phyloP scores from a whole-genome alignment of 2,888 invertebrate species.

The Aphrophora alni region DNA sequence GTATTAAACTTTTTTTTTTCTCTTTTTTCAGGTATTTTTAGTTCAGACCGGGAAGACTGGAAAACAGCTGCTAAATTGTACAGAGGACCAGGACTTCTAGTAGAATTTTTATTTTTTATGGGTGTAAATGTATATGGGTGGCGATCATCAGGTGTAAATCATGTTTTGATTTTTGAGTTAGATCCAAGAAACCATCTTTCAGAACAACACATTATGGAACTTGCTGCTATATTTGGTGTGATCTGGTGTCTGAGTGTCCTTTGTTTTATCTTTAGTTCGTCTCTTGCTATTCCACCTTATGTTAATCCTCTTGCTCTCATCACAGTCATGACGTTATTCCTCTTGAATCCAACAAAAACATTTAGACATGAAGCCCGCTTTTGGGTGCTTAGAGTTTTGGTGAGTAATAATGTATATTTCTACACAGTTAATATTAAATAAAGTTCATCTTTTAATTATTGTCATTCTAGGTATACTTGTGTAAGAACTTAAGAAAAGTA shows the following conservation, averaged over 20 bases:
- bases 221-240: slow-evolving; percentile 92
- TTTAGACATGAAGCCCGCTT: slow-evolving; percentile 92
- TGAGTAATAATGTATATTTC: slow-evolving; percentile 60
- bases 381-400: slow-evolving; percentile 91
- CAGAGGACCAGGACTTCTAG: slow-evolving; percentile 89
- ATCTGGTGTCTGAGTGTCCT: slow-evolving; percentile 93
- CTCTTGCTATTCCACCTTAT: slow-evolving; percentile 89
- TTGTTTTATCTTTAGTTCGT: slow-evolving; percentile 59
- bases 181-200: slow-evolving; percentile 94
- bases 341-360: slow-evolving; percentile 91
- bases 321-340: slow-evolving; percentile 79
- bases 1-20: no score
- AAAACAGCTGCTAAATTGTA: slow-evolving; percentile 91
- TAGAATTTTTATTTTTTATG: slow-evolving; percentile 91
- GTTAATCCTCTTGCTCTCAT: slow-evolving; percentile 87
- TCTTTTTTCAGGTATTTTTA: slow-evolving; percentile 72
- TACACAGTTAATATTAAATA: no score
- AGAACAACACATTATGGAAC: slow-evolving; percentile 94
- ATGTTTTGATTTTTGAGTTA: slow-evolving; percentile 95
- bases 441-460: no score
- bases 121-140: slow-evolving; percentile 97
- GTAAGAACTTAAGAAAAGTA: no score
- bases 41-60: slow-evolving; percentile 70
- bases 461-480: no score
- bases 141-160: slow-evolving; percentile 97